phyloP scores from a whole-genome alignment of 2,113 vertebrate species.

The Otocyon megalotis region DNA sequence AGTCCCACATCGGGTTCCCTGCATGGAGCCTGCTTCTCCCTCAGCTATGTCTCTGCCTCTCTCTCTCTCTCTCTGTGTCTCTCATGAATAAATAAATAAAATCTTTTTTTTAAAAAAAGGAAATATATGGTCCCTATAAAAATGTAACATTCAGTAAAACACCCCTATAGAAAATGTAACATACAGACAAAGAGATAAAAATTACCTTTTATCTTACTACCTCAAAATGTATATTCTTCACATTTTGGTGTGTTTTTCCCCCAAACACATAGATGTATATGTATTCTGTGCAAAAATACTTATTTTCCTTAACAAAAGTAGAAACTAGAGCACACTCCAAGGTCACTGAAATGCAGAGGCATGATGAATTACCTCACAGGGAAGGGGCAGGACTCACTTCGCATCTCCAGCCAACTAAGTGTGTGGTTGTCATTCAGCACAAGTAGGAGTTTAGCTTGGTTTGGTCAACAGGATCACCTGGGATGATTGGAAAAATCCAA shows the following conservation, averaged over 20 bases:
- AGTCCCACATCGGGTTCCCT: no score
- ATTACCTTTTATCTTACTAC: background rate
- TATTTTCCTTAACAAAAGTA: background rate
- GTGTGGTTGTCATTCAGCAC: background rate
- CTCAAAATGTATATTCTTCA: background rate
- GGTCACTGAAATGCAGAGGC: background rate
- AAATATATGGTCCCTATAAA: background rate
- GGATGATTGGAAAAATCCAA: background rate
- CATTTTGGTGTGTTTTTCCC: background rate
- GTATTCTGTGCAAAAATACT: background rate
- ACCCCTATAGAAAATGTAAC: background rate
- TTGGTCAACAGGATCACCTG: background rate
- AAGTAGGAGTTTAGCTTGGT: accelerated
- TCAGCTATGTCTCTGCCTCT: no score
- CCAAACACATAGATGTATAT: background rate
- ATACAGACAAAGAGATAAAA: background rate
- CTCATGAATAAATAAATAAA: no score
- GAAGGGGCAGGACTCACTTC: no score
- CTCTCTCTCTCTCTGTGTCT: no score
- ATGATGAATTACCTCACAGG: accelerated
- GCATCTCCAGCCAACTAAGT: no score
- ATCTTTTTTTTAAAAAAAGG: no score
- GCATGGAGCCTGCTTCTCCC: no score
- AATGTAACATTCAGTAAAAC: background rate
- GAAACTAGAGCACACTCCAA: background rate